Percentiles rank a stretch among this genome's conserved stretches.
Conservation (phyloP, 2,888 invertebrate genomes). For the Cyaniris semiargus region DNA sequence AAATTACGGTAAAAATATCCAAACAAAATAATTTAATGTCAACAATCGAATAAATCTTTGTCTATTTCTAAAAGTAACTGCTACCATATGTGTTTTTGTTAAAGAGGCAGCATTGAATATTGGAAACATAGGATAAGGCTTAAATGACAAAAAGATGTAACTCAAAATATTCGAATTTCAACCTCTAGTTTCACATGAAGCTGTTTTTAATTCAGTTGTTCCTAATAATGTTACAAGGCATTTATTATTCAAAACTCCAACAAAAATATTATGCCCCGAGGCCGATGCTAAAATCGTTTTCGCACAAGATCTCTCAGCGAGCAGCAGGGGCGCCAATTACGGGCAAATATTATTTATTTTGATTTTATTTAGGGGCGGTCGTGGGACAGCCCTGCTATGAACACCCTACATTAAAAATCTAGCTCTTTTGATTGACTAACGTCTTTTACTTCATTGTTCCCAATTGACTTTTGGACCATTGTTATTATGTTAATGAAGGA, state of each 20-base stretch:
- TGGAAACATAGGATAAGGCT: neutral
- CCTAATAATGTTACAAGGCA: neutral
- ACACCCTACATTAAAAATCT: slow-evolving; percentile 74
- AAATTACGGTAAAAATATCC: neutral
- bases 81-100: too few relatives aligned
- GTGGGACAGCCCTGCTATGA: slow-evolving; percentile 76
- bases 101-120: neutral
- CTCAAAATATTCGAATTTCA: neutral
- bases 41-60: neutral
- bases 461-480: slow-evolving; percentile 63
- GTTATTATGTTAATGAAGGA: slow-evolving; percentile 44
- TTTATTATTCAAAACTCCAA: slow-evolving; percentile 43
- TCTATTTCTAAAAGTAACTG: too few relatives aligned
- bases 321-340: slow-evolving; percentile 79
- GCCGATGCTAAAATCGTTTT: slow-evolving; percentile 56
- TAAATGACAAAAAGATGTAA: neutral
- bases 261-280: slow-evolving; percentile 63
- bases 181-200: neutral
- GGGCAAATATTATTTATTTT: slow-evolving; percentile 76
- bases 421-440: slow-evolving; percentile 74
- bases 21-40: neutral
- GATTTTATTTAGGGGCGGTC: slow-evolving; percentile 78
- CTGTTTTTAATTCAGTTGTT: neutral
- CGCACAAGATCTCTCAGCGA: slow-evolving; percentile 71
- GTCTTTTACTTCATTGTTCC: slow-evolving; percentile 65